Conservation (phyloP, 2,888 invertebrate genomes). For the Teleogryllus oceanicus region DNA sequence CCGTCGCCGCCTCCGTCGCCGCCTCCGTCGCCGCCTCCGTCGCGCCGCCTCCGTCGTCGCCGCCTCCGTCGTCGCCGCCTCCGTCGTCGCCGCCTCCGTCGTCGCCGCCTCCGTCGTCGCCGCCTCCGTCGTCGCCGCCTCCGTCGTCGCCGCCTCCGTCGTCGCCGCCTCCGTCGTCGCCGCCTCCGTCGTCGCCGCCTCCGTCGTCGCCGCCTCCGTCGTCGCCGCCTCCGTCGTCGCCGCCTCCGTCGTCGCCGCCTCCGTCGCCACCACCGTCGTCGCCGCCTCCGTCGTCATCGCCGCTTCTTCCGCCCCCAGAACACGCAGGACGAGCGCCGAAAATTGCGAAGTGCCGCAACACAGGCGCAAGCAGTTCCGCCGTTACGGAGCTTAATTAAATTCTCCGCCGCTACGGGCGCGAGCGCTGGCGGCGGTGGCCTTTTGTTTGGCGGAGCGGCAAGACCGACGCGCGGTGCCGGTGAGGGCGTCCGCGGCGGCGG, state of each 20-base stretch:
- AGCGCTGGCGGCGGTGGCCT: constrained; percentile 1
- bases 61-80: too few species aligned
- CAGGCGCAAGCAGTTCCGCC: constrained; percentile 3
- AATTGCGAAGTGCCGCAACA: constrained; percentile 10
- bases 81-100: too few species aligned
- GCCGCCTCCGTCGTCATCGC: background rate
- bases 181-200: too few species aligned
- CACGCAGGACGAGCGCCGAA: background rate
- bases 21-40: too few species aligned
- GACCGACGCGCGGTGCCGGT: background rate
- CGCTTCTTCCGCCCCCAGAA: background rate
- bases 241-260: background rate
- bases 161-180: too few species aligned
- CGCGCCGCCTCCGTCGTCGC: too few species aligned
- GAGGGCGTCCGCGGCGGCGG: too few species aligned
- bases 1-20: too few species aligned
- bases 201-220: too few species aligned
- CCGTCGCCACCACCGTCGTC: background rate
- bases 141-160: background rate
- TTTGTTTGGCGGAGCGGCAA: background rate
- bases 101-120: background rate
- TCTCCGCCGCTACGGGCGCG: constrained; percentile 1
- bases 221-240: too few species aligned
- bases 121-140: background rate
- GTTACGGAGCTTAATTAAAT: constrained; percentile 18